Evolutionary conservation across 1,140 invertebrate genomes (phyloP).

Genomic region (Stenopsyche tienmushanensis): DNA sequence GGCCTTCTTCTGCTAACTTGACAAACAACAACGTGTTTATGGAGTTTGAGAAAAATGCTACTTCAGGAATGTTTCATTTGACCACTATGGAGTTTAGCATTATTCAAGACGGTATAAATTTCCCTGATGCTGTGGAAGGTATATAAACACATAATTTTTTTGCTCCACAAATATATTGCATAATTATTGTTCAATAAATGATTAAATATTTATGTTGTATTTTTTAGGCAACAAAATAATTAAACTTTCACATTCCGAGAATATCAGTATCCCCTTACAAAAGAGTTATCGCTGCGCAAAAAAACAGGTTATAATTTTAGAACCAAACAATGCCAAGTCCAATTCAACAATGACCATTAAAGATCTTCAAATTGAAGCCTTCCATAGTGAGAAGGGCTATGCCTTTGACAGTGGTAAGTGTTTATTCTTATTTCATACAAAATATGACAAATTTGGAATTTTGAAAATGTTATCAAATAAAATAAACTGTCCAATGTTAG

Average conservation of each 20-base stretch:
- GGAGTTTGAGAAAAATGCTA: constrained; percentile 53
- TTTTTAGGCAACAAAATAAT: constrained; percentile 53
- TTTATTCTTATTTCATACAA: constrained; percentile 15
- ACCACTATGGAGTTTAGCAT: constrained; percentile 46
- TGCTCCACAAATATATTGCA: not conserved
- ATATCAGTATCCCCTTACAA: constrained; percentile 57
- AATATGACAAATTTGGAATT: not conserved
- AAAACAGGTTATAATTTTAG: constrained; percentile 58
- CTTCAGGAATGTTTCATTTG: constrained; percentile 47
- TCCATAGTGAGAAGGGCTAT: constrained; percentile 53
- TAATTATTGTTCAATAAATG: not conserved
- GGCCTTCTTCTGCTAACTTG: constrained; percentile 44
- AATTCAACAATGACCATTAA: constrained; percentile 54
- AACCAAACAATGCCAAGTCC: constrained; percentile 41
- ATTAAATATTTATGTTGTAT: constrained; percentile 16
- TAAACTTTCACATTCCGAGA: constrained; percentile 51
- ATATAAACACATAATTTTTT: constrained; percentile 7
- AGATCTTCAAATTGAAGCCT: constrained; percentile 73
- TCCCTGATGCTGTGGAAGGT: constrained; percentile 33
- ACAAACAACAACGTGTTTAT: constrained; percentile 49
- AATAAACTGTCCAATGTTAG: not conserved
- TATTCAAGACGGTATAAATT: constrained; percentile 33
- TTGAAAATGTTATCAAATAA: not conserved
- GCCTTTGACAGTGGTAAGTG: constrained; percentile 60
- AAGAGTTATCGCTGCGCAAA: constrained; percentile 70